A percentile compares a stretch with the other conserved stretches of the same genome.
These are phyloP conservation scores for Stegana nigrithorax DNA, from an alignment of 2,888 invertebrate genomes.

Conservation along the genomic window DNA sequence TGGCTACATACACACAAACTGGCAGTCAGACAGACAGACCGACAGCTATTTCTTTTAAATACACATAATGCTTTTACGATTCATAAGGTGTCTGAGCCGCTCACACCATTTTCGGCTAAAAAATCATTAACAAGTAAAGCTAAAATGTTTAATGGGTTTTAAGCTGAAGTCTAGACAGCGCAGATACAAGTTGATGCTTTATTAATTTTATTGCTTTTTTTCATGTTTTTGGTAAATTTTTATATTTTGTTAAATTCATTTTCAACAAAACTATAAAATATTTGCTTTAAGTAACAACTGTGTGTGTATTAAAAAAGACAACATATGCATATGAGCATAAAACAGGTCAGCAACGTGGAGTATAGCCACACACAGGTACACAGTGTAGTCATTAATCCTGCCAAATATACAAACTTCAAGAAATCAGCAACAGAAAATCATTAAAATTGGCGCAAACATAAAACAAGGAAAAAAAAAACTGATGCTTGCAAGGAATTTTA, in stretches of 20 bases:
- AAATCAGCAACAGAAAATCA: neutral
- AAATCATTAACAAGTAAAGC: neutral
- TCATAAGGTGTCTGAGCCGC: neutral
- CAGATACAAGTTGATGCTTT: too few relatives aligned
- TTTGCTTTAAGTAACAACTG: too few relatives aligned
- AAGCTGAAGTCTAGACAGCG: neutral
- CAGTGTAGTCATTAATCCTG: slow-evolving; percentile 9
- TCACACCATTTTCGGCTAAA: too few relatives aligned
- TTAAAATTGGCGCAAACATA: neutral
- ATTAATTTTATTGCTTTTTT: too few relatives aligned
- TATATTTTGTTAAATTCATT: neutral
- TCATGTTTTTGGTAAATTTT: neutral
- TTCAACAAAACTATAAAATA: neutral
- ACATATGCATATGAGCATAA: too few relatives aligned
- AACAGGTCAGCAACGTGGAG: slow-evolving; percentile 8
- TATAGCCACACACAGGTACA: too few relatives aligned
- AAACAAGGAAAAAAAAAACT: neutral
- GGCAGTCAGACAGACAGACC: too few relatives aligned
- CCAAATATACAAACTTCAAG: neutral
- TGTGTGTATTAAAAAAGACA: too few relatives aligned
- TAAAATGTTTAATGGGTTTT: neutral
- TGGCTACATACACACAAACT: too few relatives aligned
- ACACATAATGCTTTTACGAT: too few relatives aligned
- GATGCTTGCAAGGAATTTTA: slow-evolving; percentile 13
- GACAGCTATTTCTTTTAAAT: too few relatives aligned